Evolutionary conservation across 2,888 invertebrate genomes (phyloP), one percentile per base, ranked within the genome.

Genomic region (Ochropleura plecta): DNA sequence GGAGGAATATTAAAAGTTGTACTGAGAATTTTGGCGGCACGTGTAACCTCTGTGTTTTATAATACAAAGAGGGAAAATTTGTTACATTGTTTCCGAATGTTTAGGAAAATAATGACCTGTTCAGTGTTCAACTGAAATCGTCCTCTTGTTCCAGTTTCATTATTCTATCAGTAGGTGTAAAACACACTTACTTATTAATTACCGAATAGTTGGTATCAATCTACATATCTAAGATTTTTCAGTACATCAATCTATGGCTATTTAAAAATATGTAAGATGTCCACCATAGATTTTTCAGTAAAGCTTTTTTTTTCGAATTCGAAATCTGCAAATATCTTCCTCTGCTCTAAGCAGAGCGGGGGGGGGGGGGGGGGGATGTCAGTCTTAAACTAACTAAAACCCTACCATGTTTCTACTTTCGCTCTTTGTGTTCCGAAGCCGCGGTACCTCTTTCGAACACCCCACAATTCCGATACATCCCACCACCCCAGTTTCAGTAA

Each of bases 11-110:
- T 73, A 63, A 69, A 81, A 81, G 70, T 62, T 79, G 65, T 78
- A 73, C 62, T 14, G 74, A 75, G 59, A 76, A 75, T 70, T 79
- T 70, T 6, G 69, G 57, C 63, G 77, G 81, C 81, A 83, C 83
- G 86, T 84, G 86, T 81, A 82, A 82, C 55, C 63, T 76, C 70
- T 12, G 14, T 72, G 71, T 62, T 67, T 70, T 75, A 77, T 76
- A 64, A 60, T 77, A 70, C 63, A 79, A 77, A 70, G 62, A 80
- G 63, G 65, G 53, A 60, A 73, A 76, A 59, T 73, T 62, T 72
- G 16, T 65, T 64, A 66, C 40, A 53, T 65, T 76, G 53, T 75
- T 67, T 63, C 71, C 53, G 42, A 53, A 73, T 80, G 51, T 73
- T 81, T 66, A 18, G n/a, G 64, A 10, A 67, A 75, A 82, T 73